Evolutionary conservation across 1,140 invertebrate genomes (phyloP), one percentile per base, ranked within the genome.

Genomic region (Zaprionus capensis): DNA sequence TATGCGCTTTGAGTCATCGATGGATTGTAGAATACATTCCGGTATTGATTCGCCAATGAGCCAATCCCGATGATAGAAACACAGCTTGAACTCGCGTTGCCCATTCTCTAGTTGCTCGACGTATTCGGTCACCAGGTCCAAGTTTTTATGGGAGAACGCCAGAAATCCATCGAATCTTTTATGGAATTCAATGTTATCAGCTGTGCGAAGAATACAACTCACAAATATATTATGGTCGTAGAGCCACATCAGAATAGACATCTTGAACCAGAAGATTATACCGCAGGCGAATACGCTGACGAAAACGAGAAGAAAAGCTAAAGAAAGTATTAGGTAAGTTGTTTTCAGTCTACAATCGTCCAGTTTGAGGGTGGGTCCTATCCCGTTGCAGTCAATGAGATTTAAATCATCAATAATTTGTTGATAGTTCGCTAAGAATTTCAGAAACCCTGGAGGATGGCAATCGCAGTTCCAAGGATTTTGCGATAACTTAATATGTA

Each of bases 61-160:
- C 53, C 64, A 67, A 4, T 67, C 64, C 1, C 64, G 64, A 9
- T 67, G 64, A 22, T 67, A 67, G 12, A 44, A 67, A n/a, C 64
- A 41, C 4, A 67, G 17, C 22, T 57, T 28, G 22, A 55, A 67
- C 24, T 22, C 36, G 4, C 53, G 36, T 2, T 12, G n/a, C 2
- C 64, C 34, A 2, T 22, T 28, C 36, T 67, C 64, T 7, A 67
- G 17, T 11, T 14, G 28, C 2, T 67, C 64, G 6, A 67, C n/a
- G 4, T 44, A 67, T 14, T 67, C 64, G 1, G 56, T 12, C 4
- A 67, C n/a, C 0, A 44, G 36, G 3, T 67, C 34, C 34, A 41
- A 31, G n/a, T 67, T 53, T 15, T 31, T 11, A 34, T 67, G 64
- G 12, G 64, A 57, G 41, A 67, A 67, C 3, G 53, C 51, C 2